Evolutionary conservation across 2,888 invertebrate species (phyloP).

Genomic region (Taphrorychus bicolor): DNA sequence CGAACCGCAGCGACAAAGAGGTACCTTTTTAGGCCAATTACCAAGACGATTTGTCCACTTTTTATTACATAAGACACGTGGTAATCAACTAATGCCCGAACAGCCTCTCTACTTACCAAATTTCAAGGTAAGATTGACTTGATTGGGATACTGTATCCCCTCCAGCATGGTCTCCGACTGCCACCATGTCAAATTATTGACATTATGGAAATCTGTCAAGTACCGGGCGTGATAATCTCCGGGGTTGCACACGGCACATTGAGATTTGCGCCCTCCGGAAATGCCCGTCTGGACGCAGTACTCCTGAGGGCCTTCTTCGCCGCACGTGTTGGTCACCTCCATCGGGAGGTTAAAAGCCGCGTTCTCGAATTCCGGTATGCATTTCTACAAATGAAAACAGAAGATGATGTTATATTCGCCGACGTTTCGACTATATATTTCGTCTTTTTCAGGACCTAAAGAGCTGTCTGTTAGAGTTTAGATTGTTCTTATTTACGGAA

Average conservation of each 20-base stretch:
- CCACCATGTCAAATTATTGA: slow-evolving; percentile 94
- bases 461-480: too few relatives aligned
- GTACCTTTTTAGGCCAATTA: too few relatives aligned
- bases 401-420: too few relatives aligned
- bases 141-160: slow-evolving; percentile 87
- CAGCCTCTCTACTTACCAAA: slow-evolving; percentile 45
- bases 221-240: slow-evolving; percentile 76
- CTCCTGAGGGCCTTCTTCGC: slow-evolving; percentile 77
- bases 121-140: slow-evolving; percentile 77
- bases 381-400: slow-evolving; percentile 71
- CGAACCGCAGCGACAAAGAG: neutral
- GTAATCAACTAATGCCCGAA: neutral
- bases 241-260: slow-evolving; percentile 77
- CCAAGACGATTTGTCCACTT: neutral
- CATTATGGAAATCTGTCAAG: slow-evolving; percentile 91
- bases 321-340: slow-evolving; percentile 96
- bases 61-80: neutral
- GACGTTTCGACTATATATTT: too few relatives aligned
- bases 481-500: too few relatives aligned
- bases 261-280: slow-evolving; percentile 70
- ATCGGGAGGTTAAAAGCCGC: slow-evolving; percentile 90
- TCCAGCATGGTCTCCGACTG: slow-evolving; percentile 98
- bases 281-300: slow-evolving; percentile 94
- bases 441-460: too few relatives aligned
- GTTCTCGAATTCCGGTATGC: slow-evolving; percentile 96